Percentiles rank a stretch among this genome's conserved stretches.
phyloP scores from a whole-genome alignment of 2,113 vertebrate species.

The Bambusicola thoracicus region DNA sequence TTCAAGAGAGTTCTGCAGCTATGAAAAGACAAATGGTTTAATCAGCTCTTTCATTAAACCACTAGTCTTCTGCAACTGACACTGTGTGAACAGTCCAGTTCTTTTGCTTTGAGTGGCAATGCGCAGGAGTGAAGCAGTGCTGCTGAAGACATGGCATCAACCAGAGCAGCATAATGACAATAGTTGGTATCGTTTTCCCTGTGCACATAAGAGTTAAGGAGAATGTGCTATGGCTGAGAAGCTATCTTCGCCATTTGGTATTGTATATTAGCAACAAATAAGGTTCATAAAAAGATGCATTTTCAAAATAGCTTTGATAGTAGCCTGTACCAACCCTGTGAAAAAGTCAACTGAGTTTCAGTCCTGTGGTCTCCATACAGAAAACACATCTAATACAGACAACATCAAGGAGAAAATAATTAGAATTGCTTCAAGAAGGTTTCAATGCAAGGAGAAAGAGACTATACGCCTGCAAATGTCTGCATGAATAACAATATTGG shows the following conservation, averaged over 20 bases:
- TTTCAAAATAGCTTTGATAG: not conserved
- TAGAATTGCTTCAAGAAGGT: not conserved
- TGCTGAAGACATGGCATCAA: not conserved
- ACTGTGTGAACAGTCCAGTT: not conserved
- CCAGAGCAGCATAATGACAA: not conserved
- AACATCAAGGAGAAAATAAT: not conserved
- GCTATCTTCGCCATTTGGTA: not conserved
- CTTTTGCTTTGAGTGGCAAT: not conserved
- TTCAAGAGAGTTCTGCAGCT: not conserved
- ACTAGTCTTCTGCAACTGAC: not conserved
- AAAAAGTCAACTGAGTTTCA: not conserved
- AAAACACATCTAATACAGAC: not conserved
- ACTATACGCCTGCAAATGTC: not conserved
- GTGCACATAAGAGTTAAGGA: not conserved
- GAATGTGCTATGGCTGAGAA: not conserved
- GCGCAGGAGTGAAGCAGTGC: not conserved
- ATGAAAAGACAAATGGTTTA: not conserved
- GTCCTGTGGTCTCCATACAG: fast-evolving
- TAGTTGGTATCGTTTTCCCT: not conserved
- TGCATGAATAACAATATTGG: not conserved
- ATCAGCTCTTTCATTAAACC: not conserved
- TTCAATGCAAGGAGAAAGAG: not conserved
- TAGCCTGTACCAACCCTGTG: not conserved
- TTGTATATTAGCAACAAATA: not conserved
- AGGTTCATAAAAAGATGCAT: not conserved